Evolutionary conservation across 1,140 invertebrate genomes (phyloP), one percentile per base, ranked within the genome.

Genomic region (Polypedilum pembai): DNA sequence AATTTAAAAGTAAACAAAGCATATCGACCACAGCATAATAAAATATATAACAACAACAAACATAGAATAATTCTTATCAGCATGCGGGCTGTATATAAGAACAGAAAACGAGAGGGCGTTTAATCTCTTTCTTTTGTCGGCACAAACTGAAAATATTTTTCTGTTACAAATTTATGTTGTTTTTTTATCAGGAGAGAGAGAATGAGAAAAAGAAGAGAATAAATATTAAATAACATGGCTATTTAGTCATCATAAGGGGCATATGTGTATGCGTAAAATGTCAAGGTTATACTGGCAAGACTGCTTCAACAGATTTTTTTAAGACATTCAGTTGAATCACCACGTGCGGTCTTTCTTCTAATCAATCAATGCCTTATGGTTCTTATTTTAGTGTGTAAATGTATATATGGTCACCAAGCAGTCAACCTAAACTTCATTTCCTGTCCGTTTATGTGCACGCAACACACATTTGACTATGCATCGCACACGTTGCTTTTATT

Each of bases 121-220:
- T 56, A 15, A 8, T 45, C 15, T 15, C 8, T 12, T 33, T 56
- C 45, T 56, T 56, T 56, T 56, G 45, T 56, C 45, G 45, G 45
- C 12, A 56, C 8, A 8, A 56, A n/a, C 12, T 15, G 24, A 33
- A 56, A n/a, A 56, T 56, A 12, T 56, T 56, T 56, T 56, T 56
- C 41, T 45, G 41, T 56, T 56, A 56, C 45, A 56, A 56, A 56
- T 56, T 56, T 56, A 56, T 56, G 45, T 56, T 33, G 45, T 56
- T 56, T 56, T 56, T 56, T 12, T 56, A 10, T 12, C 45, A 56
- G n/a, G 15, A 15, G 12, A 56, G n/a, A 8, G 45, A n/a, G n/a
- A 33, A 4, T 56, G 12, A n/a, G 45, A 15, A 56, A 10, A 4
- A 56, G 10, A 56, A 56, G 45, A 12, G 45, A 56, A 56, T 12